These are phyloP conservation scores for Idaea biselata DNA, from an alignment of 2,888 invertebrate genomes.

Conservation along the genomic window DNA sequence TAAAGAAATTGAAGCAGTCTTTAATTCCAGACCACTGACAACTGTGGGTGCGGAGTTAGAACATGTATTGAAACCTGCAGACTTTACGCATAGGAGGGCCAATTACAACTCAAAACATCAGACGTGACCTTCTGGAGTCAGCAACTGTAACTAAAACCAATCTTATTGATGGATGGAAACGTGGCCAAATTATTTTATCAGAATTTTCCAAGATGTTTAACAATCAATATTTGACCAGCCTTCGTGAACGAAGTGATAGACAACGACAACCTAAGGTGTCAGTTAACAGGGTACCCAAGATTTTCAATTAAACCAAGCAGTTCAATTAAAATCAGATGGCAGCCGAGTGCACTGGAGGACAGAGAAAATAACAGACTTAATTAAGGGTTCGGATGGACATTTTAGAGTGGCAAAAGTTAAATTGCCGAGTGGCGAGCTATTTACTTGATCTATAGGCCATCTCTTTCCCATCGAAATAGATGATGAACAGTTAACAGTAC, in stretches of 20 bases:
- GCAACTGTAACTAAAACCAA: conserved; percentile 15
- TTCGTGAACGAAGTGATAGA: conserved; percentile 12
- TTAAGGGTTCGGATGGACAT: conserved; percentile 16
- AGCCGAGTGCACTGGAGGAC: conserved; percentile 22
- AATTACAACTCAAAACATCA: neutral
- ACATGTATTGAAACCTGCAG: conserved; percentile 6
- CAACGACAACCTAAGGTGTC: conserved; percentile 15
- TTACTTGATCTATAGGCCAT: conserved; percentile 5
- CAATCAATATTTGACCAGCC: conserved; percentile 13
- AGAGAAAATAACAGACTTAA: conserved; percentile 16
- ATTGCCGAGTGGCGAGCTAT: neutral
- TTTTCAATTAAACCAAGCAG: conserved; percentile 16
- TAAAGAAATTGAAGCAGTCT: conserved; percentile 17
- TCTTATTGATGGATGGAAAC: conserved; percentile 18
- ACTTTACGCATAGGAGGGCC: conserved; percentile 10
- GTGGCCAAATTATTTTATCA: conserved; percentile 16
- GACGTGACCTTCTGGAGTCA: neutral
- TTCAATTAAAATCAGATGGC: conserved; percentile 20
- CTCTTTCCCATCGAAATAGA: conserved; percentile 2
- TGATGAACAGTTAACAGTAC: neutral
- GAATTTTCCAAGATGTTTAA: conserved; percentile 28
- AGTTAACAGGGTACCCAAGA: conserved; percentile 8
- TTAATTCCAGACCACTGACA: conserved; percentile 19
- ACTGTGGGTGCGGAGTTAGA: conserved; percentile 14
- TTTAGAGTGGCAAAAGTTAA: conserved; percentile 20